Base-by-base conservation (phyloP, 2,797 vertebrate genomes). In the Siniperca undulata region DNA sequence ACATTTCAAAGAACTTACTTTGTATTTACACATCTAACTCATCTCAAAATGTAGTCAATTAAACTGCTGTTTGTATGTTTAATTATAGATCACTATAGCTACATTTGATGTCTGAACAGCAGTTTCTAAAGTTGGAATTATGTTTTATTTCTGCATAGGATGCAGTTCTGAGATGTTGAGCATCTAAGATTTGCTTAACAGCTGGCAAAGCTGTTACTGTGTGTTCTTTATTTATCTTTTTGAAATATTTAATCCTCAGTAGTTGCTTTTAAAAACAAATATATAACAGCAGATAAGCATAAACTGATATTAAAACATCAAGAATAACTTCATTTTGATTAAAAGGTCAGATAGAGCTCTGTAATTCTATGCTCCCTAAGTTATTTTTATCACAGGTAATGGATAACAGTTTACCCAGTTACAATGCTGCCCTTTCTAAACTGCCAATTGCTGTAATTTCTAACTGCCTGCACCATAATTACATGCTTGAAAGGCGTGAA, bases 401-500 rank as follows among this genome's bases (percentile, higher is more conserved):
- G 22, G 69, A 66, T 50, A 53, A 56, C 13, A 59, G 73, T 80
- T 80, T 56, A 56, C 56, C 27, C 16, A 3, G 68, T 55, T 19
- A 61, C 59, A 78, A 42, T 52, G 76, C 52, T 36, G 50, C 56
- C 6, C 50, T 60, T 59, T 59, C 48, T 59, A 75, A 74, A 80
- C 67, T 77, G 68, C 55, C 69, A 75, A 78, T 87, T 80, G 56
- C 59, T 36, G 72, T 71, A 66, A 77, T 86, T 85, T 85, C 69
- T 60, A 74, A 75, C 62, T n/a, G 74, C 78, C 74, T 69, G 81
- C 76, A 34, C 50, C 71, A 50, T 87, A 71, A 91, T 92, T 85
- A 83, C 82, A 84, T 53, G 85, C 85, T 78, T 58, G 74, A 77
- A 34, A 74, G 70, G 66, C 71, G 19, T 85, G 80, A 91, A 90